These are phyloP conservation scores for Myotis yumanensis DNA, from an alignment of 2,113 vertebrate genomes.

Conservation along the genomic window DNA sequence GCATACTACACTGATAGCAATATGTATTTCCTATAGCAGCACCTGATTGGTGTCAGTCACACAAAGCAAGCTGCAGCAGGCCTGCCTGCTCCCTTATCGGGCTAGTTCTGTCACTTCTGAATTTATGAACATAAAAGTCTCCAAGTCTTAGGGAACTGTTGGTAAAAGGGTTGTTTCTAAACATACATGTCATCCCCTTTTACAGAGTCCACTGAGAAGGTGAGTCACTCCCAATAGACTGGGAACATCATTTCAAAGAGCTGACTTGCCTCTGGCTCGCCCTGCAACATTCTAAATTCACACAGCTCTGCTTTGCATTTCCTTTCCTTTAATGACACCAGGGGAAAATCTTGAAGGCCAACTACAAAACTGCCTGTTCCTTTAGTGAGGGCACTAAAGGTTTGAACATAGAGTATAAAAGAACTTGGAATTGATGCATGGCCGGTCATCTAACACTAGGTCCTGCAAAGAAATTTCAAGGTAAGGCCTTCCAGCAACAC, in stretches of 20 bases:
- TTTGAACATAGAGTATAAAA: not conserved
- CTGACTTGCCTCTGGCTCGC: not conserved
- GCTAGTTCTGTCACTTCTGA: not conserved
- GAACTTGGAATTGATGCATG: not conserved
- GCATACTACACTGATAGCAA: not conserved
- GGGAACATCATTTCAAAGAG: not conserved
- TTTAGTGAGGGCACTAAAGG: not conserved
- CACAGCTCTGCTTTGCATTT: not conserved
- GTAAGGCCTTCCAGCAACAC: not conserved
- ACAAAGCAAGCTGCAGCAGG: not conserved
- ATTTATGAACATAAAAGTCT: not conserved
- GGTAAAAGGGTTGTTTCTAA: slow-evolving; percentile 19
- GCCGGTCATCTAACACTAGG: not conserved
- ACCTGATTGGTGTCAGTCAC: not conserved
- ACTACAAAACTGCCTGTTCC: not conserved
- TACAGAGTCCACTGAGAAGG: not conserved
- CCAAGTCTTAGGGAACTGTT: not conserved
- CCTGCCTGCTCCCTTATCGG: not conserved
- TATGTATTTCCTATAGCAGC: not conserved
- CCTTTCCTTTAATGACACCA: not conserved
- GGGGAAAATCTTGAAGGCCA: not conserved
- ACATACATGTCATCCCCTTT: not conserved
- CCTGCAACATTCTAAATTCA: not conserved
- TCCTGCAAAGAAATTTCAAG: not conserved
- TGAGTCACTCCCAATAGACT: not conserved